Evolutionary conservation across 2,888 invertebrate genomes (phyloP).

Genomic region (Papilio gigon): DNA sequence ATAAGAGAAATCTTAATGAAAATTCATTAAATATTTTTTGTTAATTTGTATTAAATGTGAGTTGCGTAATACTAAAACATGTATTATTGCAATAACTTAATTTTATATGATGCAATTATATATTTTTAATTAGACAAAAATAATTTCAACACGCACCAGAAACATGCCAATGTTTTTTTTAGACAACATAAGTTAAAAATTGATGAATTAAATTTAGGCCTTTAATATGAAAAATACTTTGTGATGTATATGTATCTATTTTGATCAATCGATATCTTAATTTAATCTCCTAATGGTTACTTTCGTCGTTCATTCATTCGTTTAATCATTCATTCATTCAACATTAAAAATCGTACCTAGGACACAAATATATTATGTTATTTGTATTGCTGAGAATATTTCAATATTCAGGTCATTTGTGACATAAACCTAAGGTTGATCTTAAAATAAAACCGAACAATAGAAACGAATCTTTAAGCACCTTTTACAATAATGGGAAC

Average conservation of each 20-base stretch:
- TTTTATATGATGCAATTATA: background rate
- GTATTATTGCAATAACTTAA: background rate
- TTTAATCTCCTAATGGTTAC: background rate
- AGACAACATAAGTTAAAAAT: background rate
- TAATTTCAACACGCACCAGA: no score
- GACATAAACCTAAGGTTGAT: slow-evolving; percentile 10
- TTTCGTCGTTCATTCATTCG: background rate
- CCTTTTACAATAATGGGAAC: slow-evolving; percentile 14
- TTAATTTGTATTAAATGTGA: background rate
- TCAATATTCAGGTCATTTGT: slow-evolving; percentile 16
- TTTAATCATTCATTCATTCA: background rate
- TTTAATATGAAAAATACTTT: background rate
- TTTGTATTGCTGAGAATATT: slow-evolving; percentile 3
- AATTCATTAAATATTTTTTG: background rate
- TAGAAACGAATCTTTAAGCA: slow-evolving; percentile 10
- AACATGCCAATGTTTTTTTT: background rate
- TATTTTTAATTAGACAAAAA: no score
- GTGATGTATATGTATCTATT: background rate
- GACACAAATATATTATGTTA: background rate
- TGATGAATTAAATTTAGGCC: background rate
- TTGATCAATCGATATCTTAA: background rate
- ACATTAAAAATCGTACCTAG: background rate
- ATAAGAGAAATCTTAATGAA: background rate
- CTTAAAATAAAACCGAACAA: background rate
- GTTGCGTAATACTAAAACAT: no score